phyloP scores from a whole-genome alignment of 2,888 invertebrate genomes.

The Acanthoscelides obtectus region DNA sequence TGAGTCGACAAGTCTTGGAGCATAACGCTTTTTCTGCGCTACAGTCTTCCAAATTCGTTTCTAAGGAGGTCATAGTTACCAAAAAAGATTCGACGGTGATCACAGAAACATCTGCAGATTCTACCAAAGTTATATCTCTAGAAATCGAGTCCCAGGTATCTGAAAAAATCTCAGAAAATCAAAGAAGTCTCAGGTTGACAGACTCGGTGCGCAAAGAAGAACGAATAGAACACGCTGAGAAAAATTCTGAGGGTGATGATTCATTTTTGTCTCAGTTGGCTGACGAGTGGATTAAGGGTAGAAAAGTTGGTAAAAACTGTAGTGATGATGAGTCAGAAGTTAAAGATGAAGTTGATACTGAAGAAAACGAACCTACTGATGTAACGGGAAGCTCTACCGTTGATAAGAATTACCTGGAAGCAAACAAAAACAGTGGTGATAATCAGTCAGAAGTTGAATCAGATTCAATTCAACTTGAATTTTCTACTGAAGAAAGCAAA shows the following conservation, averaged over 20 bases:
- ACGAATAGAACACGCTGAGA: neutral
- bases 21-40: conserved; percentile 26
- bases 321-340: neutral
- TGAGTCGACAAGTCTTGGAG: conserved; percentile 32
- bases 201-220: neutral
- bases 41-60: neutral
- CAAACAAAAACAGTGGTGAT: neutral
- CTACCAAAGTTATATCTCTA: conserved; percentile 6
- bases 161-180: neutral
- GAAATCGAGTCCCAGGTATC: conserved; percentile 4
- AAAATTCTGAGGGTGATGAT: neutral
- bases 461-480: neutral
- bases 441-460: neutral
- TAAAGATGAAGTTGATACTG: neutral
- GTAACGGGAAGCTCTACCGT: neutral
- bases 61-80: neutral
- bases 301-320: neutral
- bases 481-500: no score
- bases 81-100: conserved; percentile 10
- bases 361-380: neutral
- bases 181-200: neutral
- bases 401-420: neutral
- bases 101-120: conserved; percentile 8
- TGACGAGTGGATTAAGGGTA: neutral
- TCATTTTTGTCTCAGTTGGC: neutral